phyloP scores from a whole-genome alignment of 1,140 invertebrate genomes.

The Cyclina sinensis region DNA sequence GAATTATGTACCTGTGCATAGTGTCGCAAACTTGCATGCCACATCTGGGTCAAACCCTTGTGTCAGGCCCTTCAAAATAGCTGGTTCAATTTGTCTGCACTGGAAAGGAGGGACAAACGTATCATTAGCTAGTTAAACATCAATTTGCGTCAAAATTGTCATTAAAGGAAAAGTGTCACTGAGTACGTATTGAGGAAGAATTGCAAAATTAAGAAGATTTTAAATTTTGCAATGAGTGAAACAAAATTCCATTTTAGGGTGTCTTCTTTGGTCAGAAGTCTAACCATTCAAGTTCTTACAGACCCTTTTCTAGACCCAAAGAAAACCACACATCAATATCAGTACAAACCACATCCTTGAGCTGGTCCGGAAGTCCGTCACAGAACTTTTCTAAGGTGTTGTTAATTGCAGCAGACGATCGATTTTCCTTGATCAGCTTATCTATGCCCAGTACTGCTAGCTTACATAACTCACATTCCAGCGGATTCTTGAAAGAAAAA shows the following conservation, averaged over 20 bases:
- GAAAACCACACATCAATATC: no score
- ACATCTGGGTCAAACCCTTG: slow-evolving; percentile 28
- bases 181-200: no score
- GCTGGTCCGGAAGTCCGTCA: slow-evolving; percentile 31
- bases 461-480: slow-evolving; percentile 65
- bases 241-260: no score
- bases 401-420: slow-evolving; percentile 47
- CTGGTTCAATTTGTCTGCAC: slow-evolving; percentile 53
- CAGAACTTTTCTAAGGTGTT: slow-evolving; percentile 59
- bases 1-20: slow-evolving; percentile 42
- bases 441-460: slow-evolving; percentile 55
- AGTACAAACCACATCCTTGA: slow-evolving; percentile 27
- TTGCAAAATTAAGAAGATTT: no score
- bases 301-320: no score
- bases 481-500: slow-evolving; percentile 43
- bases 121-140: no score
- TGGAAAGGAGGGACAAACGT: no score
- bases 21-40: slow-evolving; percentile 45
- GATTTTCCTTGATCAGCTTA: slow-evolving; percentile 38
- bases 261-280: no score
- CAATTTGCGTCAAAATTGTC: no score
- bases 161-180: no score
- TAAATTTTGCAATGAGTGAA: no score
- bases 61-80: slow-evolving; percentile 22
- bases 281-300: no score